Evolutionary conservation across 2,888 invertebrate genomes (phyloP).

Genomic region (Nesidiocoris tenuis): DNA sequence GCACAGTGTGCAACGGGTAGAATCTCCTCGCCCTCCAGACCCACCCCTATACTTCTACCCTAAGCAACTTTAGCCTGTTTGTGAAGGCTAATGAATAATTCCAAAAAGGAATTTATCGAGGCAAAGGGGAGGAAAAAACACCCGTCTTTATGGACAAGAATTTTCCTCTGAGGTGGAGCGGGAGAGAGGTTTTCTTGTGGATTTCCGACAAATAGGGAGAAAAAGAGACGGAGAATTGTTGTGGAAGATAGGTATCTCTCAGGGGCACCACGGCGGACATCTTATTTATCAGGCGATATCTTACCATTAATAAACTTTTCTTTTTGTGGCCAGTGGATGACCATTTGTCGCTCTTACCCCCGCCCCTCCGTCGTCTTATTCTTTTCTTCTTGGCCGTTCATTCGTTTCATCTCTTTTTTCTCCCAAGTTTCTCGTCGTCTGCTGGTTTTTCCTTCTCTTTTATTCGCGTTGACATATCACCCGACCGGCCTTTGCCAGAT

Average conservation of each 20-base stretch:
- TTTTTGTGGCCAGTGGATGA: constrained; percentile 29
- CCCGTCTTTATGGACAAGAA: background rate
- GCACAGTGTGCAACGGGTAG: background rate
- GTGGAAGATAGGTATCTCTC: constrained; percentile 36
- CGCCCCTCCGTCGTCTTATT: background rate
- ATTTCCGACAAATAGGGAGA: background rate
- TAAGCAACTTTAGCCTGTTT: constrained; percentile 2
- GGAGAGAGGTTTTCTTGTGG: background rate
- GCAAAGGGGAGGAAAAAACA: background rate
- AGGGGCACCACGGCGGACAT: constrained; percentile 17
- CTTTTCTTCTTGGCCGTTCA: constrained; percentile 3
- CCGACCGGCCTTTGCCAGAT: constrained; percentile 26
- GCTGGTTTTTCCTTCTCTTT: background rate
- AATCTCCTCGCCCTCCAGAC: background rate
- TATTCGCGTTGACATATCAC: constrained; percentile 31
- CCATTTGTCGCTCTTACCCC: constrained; percentile 29
- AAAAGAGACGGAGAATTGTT: background rate
- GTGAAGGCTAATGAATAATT: constrained; percentile 22
- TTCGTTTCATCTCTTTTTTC: constrained; percentile 10
- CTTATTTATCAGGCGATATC: constrained; percentile 45
- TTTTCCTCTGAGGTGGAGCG: background rate
- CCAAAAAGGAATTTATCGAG: constrained; percentile 11
- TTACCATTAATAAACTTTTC: constrained; percentile 45
- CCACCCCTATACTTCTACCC: no score
- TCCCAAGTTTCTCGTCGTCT: background rate